Percentiles rank a stretch among this genome's conserved stretches.
Conservation (phyloP, 1,140 invertebrate genomes). For the Venturia canescens region DNA sequence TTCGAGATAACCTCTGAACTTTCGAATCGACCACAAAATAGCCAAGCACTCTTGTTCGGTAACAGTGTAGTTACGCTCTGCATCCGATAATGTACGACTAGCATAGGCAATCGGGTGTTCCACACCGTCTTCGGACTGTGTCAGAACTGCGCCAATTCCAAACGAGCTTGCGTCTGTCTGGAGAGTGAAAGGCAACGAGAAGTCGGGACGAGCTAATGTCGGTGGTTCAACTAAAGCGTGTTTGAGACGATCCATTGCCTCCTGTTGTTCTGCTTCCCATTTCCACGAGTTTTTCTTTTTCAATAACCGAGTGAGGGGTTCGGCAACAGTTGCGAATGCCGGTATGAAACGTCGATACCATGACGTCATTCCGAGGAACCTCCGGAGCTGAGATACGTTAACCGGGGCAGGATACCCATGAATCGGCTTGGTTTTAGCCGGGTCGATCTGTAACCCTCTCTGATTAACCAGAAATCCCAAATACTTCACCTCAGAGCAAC, state of each 20-base stretch:
- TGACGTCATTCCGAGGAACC: slow-evolving; percentile 73
- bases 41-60: no score
- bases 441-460: no score
- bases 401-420: slow-evolving; percentile 57
- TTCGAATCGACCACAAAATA: no score
- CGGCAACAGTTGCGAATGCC: slow-evolving; percentile 61
- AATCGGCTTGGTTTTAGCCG: slow-evolving; percentile 65
- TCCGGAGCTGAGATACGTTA: slow-evolving; percentile 65
- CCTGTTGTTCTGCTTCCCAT: no score
- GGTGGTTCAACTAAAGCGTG: background rate
- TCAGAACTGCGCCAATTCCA: background rate
- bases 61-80: no score
- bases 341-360: slow-evolving; percentile 69
- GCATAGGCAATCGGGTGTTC: background rate
- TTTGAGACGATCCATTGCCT: slow-evolving; percentile 45
- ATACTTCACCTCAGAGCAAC: no score
- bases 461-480: no score
- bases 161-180: background rate
- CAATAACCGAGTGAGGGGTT: no score
- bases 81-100: no score
- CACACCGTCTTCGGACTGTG: background rate
- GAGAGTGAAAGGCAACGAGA: slow-evolving; percentile 10
- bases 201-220: no score
- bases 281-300: no score
- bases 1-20: no score